Conservation (phyloP, 2,113 vertebrate species). For the Pardalotus punctatus region DNA sequence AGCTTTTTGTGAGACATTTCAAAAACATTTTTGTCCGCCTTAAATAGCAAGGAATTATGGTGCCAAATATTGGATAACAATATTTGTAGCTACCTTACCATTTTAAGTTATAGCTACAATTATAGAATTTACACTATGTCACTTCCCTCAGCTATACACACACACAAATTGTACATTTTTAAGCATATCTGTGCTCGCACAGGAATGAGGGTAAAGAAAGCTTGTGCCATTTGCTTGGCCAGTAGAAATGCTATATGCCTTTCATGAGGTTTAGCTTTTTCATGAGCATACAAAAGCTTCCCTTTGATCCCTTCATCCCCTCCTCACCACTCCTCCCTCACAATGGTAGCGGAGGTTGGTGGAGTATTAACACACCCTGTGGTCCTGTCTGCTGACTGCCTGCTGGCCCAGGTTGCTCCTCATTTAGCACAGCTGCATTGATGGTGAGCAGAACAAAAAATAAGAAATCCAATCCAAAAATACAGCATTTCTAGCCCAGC, state of each 20-base stretch:
- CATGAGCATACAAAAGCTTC: not conserved
- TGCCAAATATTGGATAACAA: not conserved
- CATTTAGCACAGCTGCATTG: too few species aligned
- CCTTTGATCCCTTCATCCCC: not conserved
- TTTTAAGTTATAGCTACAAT: not conserved
- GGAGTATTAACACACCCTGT: not conserved
- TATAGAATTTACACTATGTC: not conserved
- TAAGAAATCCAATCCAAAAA: not conserved
- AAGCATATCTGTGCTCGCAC: not conserved
- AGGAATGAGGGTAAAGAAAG: not conserved
- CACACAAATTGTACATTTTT: not conserved
- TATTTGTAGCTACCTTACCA: not conserved
- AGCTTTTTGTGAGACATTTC: not conserved
- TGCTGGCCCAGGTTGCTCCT: not conserved
- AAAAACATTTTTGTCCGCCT: not conserved
- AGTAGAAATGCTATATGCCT: accelerated
- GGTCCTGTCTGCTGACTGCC: not conserved
- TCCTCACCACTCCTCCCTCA: not conserved
- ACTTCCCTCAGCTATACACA: not conserved
- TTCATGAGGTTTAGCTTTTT: not conserved
- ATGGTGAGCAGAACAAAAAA: not conserved
- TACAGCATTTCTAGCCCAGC: not conserved
- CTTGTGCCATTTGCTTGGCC: not conserved
- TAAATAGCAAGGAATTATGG: not conserved
- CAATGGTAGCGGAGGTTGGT: not conserved